Evolutionary conservation across 2,113 vertebrate species (phyloP).

Genomic region (Acanthochromis polyacanthus): DNA sequence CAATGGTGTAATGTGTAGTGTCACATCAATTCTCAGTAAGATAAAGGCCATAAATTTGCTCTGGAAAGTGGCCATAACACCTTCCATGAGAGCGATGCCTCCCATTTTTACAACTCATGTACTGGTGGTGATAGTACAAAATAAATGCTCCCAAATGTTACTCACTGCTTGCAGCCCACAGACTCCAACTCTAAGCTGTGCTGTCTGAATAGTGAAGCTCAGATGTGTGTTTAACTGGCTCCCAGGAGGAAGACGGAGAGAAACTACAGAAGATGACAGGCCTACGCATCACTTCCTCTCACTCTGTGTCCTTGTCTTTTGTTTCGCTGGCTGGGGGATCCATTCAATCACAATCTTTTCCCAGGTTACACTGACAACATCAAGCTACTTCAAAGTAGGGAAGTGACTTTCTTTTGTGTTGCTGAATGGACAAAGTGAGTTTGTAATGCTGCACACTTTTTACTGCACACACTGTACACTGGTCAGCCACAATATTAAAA

Average conservation of each 20-base stretch:
- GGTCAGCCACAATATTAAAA: no score
- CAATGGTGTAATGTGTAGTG: background rate
- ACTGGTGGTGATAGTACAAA: constrained; percentile 45
- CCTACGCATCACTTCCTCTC: constrained; percentile 70
- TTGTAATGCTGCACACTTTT: constrained; percentile 20
- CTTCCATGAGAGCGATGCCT: constrained; percentile 14
- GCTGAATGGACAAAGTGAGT: constrained; percentile 30
- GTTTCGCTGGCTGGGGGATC: constrained; percentile 54
- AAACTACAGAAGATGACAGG: constrained; percentile 71
- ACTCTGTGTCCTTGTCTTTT: constrained; percentile 67
- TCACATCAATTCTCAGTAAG: background rate
- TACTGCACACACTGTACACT: background rate
- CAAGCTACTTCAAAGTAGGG: constrained; percentile 32
- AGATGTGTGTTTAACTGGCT: constrained; percentile 76
- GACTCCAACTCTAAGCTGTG: constrained; percentile 44
- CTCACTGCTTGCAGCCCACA: constrained; percentile 63
- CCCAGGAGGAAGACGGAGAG: constrained; percentile 52
- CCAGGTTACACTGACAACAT: constrained; percentile 51
- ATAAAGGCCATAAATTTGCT: constrained; percentile 8
- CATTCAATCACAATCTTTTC: constrained; percentile 61
- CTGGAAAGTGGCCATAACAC: constrained; percentile 9
- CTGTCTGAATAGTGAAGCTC: constrained; percentile 51
- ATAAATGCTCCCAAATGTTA: constrained; percentile 61
- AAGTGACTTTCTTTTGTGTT: constrained; percentile 26
- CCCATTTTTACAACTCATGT: constrained; percentile 24